Base-by-base conservation (phyloP, 2,113 vertebrate species). In the Ophiodon elongatus region DNA sequence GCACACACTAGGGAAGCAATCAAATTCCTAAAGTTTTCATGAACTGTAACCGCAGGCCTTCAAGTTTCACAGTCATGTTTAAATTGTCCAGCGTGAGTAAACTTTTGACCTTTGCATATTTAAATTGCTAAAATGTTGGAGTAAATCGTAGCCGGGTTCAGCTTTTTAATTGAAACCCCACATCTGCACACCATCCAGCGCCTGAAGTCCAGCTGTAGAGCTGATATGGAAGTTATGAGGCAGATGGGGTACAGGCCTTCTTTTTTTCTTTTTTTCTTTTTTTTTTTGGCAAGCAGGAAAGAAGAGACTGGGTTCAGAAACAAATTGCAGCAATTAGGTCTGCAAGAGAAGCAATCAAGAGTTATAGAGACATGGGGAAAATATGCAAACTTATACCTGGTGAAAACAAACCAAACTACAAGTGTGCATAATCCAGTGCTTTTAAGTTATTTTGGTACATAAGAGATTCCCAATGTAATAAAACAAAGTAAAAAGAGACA, bases 181-280 rank as follows among this genome's bases (percentile, higher is more conserved):
- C 79, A 88, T 88, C 75, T 85, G 84, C 63, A 62, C 71, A 67
- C 70, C 45, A 73, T 37, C 67, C 57, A 72, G 73, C 14, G 66
- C 79, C 70, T 70, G 59, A 47, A 73, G 73, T 79, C 43, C 90
- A 88, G 90, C 87, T 91, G 85, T 64, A 64, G 39, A 66, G 81
- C 29, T 69, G 78, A 85, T 86, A 81, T 80, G 59, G 63, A 80
- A 62, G 72, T 72, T 41, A 31, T 64, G 70, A 85, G 69, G 77
- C 88, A 88, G 89, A 90, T 87, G 83, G 86, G 47, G 62, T 75
- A 84, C 35, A 70, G 54, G 82, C 41, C 65, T 66, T 43, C 77
- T 84, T 86, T 83, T 43, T 11, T 14, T 14, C 6, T 14, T 43
- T 21, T 50, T 47, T 76, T 78, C 87, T 57, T 84, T 50, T 47